phyloP scores from a whole-genome alignment of 2,888 invertebrate genomes.

The Sarcophaga rosellei region DNA sequence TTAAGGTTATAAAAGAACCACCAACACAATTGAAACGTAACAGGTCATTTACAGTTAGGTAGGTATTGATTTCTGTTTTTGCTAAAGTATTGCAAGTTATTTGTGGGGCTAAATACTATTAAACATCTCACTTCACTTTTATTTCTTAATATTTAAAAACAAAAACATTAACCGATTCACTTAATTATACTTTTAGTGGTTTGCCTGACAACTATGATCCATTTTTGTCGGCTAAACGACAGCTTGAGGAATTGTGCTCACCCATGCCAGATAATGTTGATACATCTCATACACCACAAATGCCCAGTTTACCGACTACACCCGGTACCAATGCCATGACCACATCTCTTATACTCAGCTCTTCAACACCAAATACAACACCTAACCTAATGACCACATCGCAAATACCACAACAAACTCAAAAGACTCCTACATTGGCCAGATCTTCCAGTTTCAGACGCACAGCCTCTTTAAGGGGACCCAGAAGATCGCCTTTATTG shows the following conservation, averaged over 20 bases:
- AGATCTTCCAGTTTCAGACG: constrained; percentile 78
- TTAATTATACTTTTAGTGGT: constrained; percentile 69
- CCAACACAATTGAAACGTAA: constrained; percentile 69
- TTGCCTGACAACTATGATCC: constrained; percentile 85
- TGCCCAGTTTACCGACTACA: constrained; percentile 59
- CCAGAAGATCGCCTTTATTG: constrained; percentile 77
- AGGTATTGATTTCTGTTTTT: constrained; percentile 70
- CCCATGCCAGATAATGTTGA: constrained; percentile 82
- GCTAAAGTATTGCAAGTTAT: constrained; percentile 22
- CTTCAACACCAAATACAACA: constrained; percentile 63
- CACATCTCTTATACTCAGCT: constrained; percentile 73
- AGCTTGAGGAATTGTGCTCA: constrained; percentile 90
- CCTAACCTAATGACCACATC: constrained; percentile 60
- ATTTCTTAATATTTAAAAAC: neutral
- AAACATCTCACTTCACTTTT: neutral
- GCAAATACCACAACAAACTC: constrained; percentile 55
- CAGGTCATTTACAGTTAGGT: constrained; percentile 75
- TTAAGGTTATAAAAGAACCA: constrained; percentile 72
- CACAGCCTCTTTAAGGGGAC: constrained; percentile 79
- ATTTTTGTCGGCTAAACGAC: constrained; percentile 89
- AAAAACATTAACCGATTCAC: too few relatives aligned
- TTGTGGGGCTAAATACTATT: neutral
- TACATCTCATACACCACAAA: constrained; percentile 65
- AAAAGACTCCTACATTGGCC: constrained; percentile 58
- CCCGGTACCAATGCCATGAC: constrained; percentile 71